phyloP scores from a whole-genome alignment of 2,113 vertebrate species.

The Acrocephalus arundinaceus region DNA sequence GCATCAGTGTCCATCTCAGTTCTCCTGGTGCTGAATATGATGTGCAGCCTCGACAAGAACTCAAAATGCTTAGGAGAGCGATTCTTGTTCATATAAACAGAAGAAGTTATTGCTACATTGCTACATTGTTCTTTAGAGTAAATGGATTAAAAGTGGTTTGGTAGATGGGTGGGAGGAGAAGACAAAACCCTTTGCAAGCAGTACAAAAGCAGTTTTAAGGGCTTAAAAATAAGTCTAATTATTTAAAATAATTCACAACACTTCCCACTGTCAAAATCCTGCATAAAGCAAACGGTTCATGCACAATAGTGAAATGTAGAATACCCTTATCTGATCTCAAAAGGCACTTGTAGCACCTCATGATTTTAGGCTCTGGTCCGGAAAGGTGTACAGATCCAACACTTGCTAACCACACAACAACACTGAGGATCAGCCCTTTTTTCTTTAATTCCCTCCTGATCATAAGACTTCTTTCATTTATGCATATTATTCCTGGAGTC shows the following conservation, averaged over 20 bases:
- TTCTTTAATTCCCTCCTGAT: neutral
- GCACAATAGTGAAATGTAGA: neutral
- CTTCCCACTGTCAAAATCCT: neutral
- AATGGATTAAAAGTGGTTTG: neutral
- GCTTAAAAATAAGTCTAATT: conserved; percentile 18
- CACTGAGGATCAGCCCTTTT: neutral
- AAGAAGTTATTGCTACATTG: neutral
- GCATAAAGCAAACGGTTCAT: neutral
- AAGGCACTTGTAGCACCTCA: neutral
- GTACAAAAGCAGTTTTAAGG: neutral
- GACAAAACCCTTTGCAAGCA: neutral
- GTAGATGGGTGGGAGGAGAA: neutral
- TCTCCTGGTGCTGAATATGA: neutral
- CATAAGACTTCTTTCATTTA: conserved; percentile 12
- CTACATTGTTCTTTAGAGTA: neutral
- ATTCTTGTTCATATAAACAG: neutral
- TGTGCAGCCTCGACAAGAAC: neutral
- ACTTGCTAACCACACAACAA: neutral
- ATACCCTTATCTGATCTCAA: neutral
- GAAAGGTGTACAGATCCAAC: neutral
- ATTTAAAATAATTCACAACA: conserved; percentile 31
- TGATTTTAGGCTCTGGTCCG: neutral
- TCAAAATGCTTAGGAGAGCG: neutral
- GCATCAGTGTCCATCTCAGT: neutral
- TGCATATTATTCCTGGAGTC: neutral